These are phyloP conservation scores for Pheosia gnoma DNA, from an alignment of 2,888 invertebrate species.

Conservation along the genomic window DNA sequence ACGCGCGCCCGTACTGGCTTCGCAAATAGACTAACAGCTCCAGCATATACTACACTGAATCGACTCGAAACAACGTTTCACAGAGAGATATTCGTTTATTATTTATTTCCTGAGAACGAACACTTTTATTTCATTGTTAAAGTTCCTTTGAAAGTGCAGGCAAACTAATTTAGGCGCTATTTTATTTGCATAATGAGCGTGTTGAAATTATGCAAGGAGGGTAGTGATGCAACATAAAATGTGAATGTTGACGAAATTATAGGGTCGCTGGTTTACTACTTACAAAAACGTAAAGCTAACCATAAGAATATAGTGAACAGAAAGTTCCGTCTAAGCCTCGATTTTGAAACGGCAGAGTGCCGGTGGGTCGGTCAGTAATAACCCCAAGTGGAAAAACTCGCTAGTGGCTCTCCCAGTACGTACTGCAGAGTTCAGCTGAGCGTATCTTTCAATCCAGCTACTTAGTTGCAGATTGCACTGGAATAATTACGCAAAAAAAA, in stretches of 20 bases:
- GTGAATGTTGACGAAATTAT: too few species aligned
- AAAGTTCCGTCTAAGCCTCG: too few species aligned
- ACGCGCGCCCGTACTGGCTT: conserved; percentile 5
- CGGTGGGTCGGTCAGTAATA: not conserved
- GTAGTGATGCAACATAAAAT: too few species aligned
- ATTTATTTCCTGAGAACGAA: conserved; percentile 1
- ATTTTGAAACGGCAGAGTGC: not conserved
- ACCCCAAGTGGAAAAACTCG: conserved; percentile 6
- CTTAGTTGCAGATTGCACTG: not conserved
- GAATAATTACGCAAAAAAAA: not conserved
- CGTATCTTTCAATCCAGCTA: conserved; percentile 7
- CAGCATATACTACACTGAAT: conserved; percentile 14
- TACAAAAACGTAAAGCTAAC: too few species aligned
- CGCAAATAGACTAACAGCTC: conserved; percentile 12
- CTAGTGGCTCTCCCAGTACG: conserved; percentile 6
- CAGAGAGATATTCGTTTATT: not conserved
- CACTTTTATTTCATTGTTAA: not conserved
- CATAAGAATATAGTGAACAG: too few species aligned
- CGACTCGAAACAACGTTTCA: conserved; percentile 2
- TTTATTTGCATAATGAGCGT: too few species aligned
- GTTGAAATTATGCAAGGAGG: too few species aligned
- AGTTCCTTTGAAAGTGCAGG: conserved; percentile 5
- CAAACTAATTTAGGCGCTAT: not conserved
- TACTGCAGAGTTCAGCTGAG: conserved; percentile 1
- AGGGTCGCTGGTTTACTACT: too few species aligned